Evolutionary conservation across 2,113 vertebrate genomes (phyloP).

Genomic region (Oryzias curvinotus): DNA sequence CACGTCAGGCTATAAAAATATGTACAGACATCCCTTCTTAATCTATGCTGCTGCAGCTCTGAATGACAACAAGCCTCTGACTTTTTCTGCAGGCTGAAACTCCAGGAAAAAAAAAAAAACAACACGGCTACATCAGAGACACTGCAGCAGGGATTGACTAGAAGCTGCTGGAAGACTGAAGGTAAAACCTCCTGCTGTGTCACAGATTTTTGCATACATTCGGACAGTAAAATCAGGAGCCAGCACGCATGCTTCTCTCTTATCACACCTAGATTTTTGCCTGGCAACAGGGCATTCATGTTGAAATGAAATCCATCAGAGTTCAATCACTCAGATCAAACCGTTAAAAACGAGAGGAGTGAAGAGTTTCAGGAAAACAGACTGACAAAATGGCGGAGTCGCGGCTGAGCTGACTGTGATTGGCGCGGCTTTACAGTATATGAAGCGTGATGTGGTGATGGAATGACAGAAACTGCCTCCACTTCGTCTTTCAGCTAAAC

Average conservation of each 20-base stretch:
- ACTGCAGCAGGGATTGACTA: background rate
- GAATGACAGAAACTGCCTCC: too few species aligned
- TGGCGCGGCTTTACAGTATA: too few species aligned
- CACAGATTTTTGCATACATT: background rate
- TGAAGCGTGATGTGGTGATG: too few species aligned
- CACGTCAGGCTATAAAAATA: background rate
- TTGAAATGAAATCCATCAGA: too few species aligned
- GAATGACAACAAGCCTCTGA: conserved; percentile 29
- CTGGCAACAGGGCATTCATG: too few species aligned
- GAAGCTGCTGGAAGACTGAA: conserved; percentile 3
- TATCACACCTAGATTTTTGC: background rate
- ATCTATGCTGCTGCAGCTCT: conserved; percentile 10
- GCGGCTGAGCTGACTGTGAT: too few species aligned
- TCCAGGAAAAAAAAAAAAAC: conserved; percentile 3
- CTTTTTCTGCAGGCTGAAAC: conserved; percentile 27
- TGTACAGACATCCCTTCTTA: conserved; percentile 6
- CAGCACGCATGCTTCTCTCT: background rate
- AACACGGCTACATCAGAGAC: conserved; percentile 16
- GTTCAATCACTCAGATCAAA: too few species aligned
- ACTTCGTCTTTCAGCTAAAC: too few species aligned
- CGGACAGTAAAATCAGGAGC: conserved; percentile 1
- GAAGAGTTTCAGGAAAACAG: too few species aligned
- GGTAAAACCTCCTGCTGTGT: conserved; percentile 6
- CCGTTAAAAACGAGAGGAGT: too few species aligned
- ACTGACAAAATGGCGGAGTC: too few species aligned